Evolutionary conservation across 2,797 vertebrate genomes (phyloP).

Genomic region (Myotis findleyi): DNA sequence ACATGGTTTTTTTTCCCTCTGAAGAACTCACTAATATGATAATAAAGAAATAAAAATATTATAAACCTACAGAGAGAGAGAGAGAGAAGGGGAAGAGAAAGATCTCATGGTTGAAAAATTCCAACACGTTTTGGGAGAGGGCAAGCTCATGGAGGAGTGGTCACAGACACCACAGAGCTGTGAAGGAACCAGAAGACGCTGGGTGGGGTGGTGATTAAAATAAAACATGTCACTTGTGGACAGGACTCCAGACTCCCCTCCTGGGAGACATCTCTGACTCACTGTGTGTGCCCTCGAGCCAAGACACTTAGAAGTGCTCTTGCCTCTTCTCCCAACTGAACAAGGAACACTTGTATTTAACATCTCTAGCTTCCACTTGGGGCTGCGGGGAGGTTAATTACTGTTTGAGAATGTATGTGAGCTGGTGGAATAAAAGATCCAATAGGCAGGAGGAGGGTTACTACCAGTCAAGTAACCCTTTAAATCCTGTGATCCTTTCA

Average conservation of each 20-base stretch:
- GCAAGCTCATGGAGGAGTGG: not conserved
- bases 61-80: not conserved
- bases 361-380: constrained; percentile 2
- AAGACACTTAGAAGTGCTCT: constrained; percentile 20
- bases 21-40: constrained; percentile 16
- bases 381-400: constrained; percentile 32
- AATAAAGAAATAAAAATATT: constrained; percentile 63
- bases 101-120: constrained; percentile 73
- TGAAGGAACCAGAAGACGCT: constrained; percentile 58
- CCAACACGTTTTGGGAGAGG: constrained; percentile 51
- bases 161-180: constrained; percentile 52
- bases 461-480: not conserved
- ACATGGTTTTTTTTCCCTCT: not conserved
- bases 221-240: constrained; percentile 66
- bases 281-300: constrained; percentile 58
- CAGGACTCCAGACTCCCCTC: constrained; percentile 67
- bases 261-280: constrained; percentile 70
- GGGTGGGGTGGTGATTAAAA: constrained; percentile 65
- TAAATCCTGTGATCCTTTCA: not conserved
- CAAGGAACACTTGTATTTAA: constrained; percentile 71
- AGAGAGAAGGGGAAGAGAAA: not conserved
- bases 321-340: constrained; percentile 23
- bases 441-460: not conserved
- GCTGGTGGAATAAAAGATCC: constrained; percentile 37
- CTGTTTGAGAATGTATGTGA: constrained; percentile 58